A percentile compares a stretch with the other conserved stretches of the same genome.
Evolutionary conservation across 2,113 vertebrate genomes (phyloP).

Genomic region (Ascaphus truei): DNA sequence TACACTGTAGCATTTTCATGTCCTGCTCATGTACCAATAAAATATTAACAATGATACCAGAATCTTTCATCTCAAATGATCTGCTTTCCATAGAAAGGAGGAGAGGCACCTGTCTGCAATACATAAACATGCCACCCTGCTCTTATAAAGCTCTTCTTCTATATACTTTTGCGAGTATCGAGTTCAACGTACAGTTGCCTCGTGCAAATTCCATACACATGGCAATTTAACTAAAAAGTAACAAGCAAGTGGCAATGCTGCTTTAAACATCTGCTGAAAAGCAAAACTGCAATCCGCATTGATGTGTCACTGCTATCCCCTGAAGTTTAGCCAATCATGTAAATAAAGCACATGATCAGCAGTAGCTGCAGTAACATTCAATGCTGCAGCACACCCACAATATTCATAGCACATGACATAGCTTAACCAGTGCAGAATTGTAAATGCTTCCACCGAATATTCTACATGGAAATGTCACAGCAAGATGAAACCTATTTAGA

Average conservation of each 20-base stretch:
- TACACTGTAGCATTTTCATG: too few relatives aligned
- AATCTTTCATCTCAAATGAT: background rate
- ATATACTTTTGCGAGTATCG: too few relatives aligned
- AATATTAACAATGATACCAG: slow-evolving; percentile 9
- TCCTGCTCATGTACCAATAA: background rate
- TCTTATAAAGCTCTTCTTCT: too few relatives aligned
- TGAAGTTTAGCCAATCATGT: background rate
- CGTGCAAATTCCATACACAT: background rate
- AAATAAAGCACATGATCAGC: slow-evolving; percentile 4
- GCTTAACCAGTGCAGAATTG: background rate
- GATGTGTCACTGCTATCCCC: slow-evolving; percentile 12
- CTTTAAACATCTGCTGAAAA: background rate
- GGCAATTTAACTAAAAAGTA: slow-evolving; percentile 2
- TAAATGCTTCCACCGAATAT: too few relatives aligned
- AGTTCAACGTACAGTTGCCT: background rate
- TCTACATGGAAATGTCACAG: too few relatives aligned
- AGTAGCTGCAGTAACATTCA: background rate
- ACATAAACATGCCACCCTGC: too few relatives aligned
- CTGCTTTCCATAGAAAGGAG: background rate
- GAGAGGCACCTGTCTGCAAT: background rate
- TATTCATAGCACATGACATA: background rate
- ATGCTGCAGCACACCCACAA: slow-evolving; percentile 3
- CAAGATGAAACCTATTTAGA: too few relatives aligned
- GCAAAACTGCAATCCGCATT: slow-evolving; percentile 9
- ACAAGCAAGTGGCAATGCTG: background rate